Base-by-base conservation (phyloP, 2,888 invertebrate genomes). In the Cephus pygmeus region DNA sequence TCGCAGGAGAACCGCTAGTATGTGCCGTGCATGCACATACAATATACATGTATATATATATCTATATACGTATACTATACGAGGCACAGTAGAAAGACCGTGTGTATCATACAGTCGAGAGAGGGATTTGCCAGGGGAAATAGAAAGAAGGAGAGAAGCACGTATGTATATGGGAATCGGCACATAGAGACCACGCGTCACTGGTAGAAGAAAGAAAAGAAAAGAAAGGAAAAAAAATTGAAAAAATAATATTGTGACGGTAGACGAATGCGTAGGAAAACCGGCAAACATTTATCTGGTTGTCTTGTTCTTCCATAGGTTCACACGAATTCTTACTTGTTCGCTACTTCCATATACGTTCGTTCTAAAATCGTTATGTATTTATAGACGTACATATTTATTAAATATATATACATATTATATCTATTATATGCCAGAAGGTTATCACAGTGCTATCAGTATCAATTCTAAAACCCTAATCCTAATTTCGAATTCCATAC, bases 81-180 rank as follows among this genome's bases (percentile, higher is more conserved):
- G 23, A 56, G 56, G 9, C 23, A 56, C 56, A 23, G 56, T 56
- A 23, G 23, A 23, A 56, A 56, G 56, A 56, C 1, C 23, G 56
- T 56, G 56, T 56, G 56, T 56, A 30, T 33, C n/a, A 56, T 33
- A 30, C 30, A 30, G 68, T 31, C 33, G 40, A 36, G 36, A 33
- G 33, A 15, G 31, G 68, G 68, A 36, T 33, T 33, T 12, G 34
- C 12, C 3, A 73, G 30, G 35, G n/a, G 73, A n/a, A 30, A 30
- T n/a, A 73, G 35, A 31, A 73, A 31, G 35, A 73, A 30, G 73
- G 35, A 73, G 56, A 56, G 40, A 40, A 40, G 79, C 81, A 79
- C 79, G 84, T 85, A 85, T 85, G 85, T 85, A 85, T 85, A 85
- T 84, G 85, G 79, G 82, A 35, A 82, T 81, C 77, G 73, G 79